Evolutionary conservation across 2,113 vertebrate genomes (phyloP).

Genomic region (Hydrolagus affinis): DNA sequence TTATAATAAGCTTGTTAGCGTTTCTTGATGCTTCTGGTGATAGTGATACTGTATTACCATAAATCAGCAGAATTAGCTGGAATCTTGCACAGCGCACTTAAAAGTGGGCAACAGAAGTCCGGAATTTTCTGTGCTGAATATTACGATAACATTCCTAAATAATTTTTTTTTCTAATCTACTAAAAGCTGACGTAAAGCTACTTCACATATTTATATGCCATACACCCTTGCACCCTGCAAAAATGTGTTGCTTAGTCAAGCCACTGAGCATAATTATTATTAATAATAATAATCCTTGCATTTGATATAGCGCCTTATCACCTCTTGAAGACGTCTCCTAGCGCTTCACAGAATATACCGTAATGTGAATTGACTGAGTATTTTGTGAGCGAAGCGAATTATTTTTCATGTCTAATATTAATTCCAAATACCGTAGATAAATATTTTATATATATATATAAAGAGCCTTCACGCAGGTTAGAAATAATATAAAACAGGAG

Average conservation of each 20-base stretch:
- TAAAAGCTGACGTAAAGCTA: constrained; percentile 90
- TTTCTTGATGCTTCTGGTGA: constrained; percentile 87
- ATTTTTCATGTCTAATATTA: neutral
- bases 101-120: constrained; percentile 91
- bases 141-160: constrained; percentile 99
- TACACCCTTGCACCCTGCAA: constrained; percentile 53
- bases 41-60: constrained; percentile 90
- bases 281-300: too few species aligned
- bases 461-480: neutral
- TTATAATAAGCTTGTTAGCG: constrained; percentile 99
- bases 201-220: constrained; percentile 83
- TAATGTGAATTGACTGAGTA: too few species aligned
- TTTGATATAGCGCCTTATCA: too few species aligned
- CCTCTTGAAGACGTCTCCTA: too few species aligned
- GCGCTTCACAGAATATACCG: too few species aligned
- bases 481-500: neutral
- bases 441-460: neutral
- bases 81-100: constrained; percentile 87
- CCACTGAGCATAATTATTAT: constrained; percentile 38
- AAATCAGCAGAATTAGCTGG: constrained; percentile 99
- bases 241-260: constrained; percentile 44
- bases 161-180: constrained; percentile 99
- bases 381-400: too few species aligned
- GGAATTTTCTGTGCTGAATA: constrained; percentile 95
- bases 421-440: neutral